These are phyloP conservation scores for Xenopus borealis DNA, from an alignment of 2,113 vertebrate genomes.

Conservation along the genomic window DNA sequence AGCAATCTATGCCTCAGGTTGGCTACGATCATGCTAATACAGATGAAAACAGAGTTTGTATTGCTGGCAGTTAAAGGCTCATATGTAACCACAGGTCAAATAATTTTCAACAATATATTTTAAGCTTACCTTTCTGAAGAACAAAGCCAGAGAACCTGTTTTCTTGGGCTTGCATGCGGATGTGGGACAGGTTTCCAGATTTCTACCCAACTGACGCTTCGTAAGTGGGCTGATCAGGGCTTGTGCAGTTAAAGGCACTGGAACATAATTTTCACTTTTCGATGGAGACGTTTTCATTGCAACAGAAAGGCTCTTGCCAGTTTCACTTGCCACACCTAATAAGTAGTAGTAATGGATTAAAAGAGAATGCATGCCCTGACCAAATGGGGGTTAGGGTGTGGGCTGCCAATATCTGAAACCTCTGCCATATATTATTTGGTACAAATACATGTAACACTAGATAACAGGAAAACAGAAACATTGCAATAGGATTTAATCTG, in stretches of 20 bases:
- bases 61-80: not conserved
- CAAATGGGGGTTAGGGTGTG: no score
- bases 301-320: slow-evolving; percentile 74
- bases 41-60: no score
- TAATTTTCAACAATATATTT: not conserved
- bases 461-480: no score
- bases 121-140: slow-evolving; percentile 86
- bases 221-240: slow-evolving; percentile 71
- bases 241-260: slow-evolving; percentile 64
- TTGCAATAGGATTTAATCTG: no score
- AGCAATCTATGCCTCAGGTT: no score
- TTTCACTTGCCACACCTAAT: slow-evolving; percentile 72
- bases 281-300: slow-evolving; percentile 62
- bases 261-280: slow-evolving; percentile 50
- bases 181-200: slow-evolving; percentile 51
- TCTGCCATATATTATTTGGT: no score
- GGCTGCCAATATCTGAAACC: no score
- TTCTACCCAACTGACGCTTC: slow-evolving; percentile 44
- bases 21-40: no score
- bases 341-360: slow-evolving; percentile 9
- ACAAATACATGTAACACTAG: no score
- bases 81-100: not conserved
- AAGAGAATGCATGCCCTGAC: no score
- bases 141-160: slow-evolving; percentile 89
- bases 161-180: slow-evolving; percentile 68